A percentile compares a stretch with the other conserved stretches of the same genome.
phyloP scores from a whole-genome alignment of 2,113 vertebrate species.

The Lophura nycthemera region DNA sequence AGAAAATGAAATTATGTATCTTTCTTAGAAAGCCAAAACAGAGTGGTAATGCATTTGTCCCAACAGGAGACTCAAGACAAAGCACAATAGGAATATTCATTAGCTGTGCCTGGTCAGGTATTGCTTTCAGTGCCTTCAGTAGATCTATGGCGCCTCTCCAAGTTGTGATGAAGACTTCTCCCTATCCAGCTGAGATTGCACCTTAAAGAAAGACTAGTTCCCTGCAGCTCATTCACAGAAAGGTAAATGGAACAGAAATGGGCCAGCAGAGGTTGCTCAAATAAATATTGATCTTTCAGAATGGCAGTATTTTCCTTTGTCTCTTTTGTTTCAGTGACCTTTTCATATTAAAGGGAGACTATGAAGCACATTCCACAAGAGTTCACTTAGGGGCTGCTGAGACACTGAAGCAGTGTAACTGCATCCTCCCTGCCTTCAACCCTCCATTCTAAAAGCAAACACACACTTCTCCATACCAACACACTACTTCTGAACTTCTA shows the following conservation, averaged over 20 bases:
- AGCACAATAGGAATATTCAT: neutral
- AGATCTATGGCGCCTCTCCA: neutral
- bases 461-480: neutral
- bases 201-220: neutral
- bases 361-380: neutral
- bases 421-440: accelerated
- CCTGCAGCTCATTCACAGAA: neutral
- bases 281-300: neutral
- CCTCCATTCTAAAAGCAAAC: neutral
- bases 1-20: neutral
- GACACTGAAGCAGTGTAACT: neutral
- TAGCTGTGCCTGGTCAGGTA: neutral
- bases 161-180: neutral
- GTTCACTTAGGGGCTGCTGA: neutral
- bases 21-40: neutral
- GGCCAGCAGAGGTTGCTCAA: neutral
- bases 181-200: neutral
- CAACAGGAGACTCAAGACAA: neutral
- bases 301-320: neutral
- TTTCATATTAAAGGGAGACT: neutral
- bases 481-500: neutral
- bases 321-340: neutral
- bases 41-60: neutral
- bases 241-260: neutral
- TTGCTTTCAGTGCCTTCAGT: neutral